phyloP scores from a whole-genome alignment of 1,140 invertebrate species.

The Lutraria rhynchaena region DNA sequence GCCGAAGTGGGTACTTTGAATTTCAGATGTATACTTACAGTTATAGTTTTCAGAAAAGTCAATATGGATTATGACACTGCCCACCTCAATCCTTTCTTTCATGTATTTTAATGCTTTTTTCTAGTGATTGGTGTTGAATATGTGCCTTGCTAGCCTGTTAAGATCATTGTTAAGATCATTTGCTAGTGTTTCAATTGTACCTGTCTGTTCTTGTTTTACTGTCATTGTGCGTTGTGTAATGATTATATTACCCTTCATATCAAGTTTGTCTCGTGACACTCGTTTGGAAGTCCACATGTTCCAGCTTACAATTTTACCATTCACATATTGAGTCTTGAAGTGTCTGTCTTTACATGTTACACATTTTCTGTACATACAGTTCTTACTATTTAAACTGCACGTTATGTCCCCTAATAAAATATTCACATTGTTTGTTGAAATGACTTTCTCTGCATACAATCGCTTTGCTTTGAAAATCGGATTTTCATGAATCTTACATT shows the following conservation, averaged over 20 bases:
- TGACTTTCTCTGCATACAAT: constrained; percentile 18
- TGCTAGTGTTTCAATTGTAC: constrained; percentile 23
- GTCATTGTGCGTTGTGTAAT: constrained; percentile 1
- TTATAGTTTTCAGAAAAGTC: constrained; percentile 45
- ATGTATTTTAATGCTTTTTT: not conserved
- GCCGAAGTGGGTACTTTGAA: constrained; percentile 35
- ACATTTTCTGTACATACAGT: constrained; percentile 11
- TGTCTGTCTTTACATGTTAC: not conserved
- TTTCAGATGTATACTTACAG: constrained; percentile 34
- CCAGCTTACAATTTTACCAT: not conserved
- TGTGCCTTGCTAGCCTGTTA: not conserved
- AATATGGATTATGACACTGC: constrained; percentile 4
- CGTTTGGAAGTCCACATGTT: not conserved
- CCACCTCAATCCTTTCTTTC: not conserved
- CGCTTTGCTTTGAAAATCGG: constrained; percentile 1
- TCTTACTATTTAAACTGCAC: not conserved
- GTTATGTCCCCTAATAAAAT: not conserved
- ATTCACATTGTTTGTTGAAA: not conserved
- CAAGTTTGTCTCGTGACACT: not conserved
- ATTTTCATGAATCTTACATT: constrained; percentile 57
- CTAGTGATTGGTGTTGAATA: constrained; percentile 16
- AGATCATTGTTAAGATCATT: constrained; percentile 8
- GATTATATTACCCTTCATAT: not conserved
- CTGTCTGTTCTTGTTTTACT: constrained; percentile 11
- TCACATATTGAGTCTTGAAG: not conserved